phyloP scores from a whole-genome alignment of 2,113 vertebrate genomes.

The Microcebus tavaratra region DNA sequence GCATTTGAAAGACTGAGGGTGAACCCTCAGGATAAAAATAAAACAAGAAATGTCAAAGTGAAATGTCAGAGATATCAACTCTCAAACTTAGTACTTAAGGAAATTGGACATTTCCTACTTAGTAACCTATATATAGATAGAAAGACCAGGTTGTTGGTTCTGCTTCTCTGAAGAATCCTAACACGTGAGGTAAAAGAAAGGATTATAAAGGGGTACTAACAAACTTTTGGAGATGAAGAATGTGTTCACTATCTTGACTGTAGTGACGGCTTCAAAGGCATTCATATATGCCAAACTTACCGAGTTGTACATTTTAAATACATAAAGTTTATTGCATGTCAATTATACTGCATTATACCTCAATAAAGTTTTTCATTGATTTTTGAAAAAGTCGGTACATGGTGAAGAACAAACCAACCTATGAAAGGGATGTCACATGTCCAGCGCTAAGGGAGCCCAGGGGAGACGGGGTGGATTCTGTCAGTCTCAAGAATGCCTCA shows the following conservation, averaged over 20 bases:
- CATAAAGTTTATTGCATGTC: background rate
- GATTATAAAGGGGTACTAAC: background rate
- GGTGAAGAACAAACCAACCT: background rate
- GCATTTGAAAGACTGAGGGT: too few species aligned
- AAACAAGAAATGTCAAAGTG: too few species aligned
- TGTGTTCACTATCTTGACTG: background rate
- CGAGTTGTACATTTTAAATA: background rate
- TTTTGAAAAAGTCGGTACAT: background rate
- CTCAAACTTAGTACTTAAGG: too few species aligned
- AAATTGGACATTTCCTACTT: too few species aligned
- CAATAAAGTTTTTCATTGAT: background rate
- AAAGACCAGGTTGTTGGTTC: background rate
- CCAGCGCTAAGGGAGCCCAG: too few species aligned
- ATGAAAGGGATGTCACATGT: background rate
- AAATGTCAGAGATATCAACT: too few species aligned
- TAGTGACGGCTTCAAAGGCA: background rate
- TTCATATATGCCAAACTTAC: background rate
- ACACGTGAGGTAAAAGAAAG: background rate
- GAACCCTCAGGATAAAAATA: too few species aligned
- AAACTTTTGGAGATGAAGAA: background rate
- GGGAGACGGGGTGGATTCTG: background rate
- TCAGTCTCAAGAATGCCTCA: background rate
- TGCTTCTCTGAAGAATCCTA: background rate
- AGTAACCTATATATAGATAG: too few species aligned
- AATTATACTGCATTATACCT: background rate